Percentiles rank a stretch among this genome's conserved stretches.
These are phyloP conservation scores for Pogoniulus pusillus DNA, from an alignment of 2,797 vertebrate species.

Conservation along the genomic window DNA sequence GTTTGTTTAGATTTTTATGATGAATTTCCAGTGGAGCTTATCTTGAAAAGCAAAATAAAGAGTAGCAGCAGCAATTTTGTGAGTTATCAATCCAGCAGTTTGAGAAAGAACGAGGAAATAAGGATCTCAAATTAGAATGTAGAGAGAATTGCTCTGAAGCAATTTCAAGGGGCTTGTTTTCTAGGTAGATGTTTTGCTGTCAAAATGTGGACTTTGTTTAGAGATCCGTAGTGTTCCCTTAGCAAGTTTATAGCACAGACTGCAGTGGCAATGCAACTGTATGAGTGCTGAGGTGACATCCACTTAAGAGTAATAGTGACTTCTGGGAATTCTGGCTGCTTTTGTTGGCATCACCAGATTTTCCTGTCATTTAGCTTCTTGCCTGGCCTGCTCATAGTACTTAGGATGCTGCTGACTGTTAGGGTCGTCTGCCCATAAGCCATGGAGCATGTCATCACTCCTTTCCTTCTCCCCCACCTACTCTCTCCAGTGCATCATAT, in stretches of 20 bases:
- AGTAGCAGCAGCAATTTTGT: background rate
- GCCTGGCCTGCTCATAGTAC: background rate
- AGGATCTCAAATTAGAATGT: background rate
- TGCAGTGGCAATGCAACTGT: background rate
- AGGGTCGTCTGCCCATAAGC: background rate
- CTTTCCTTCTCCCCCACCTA: background rate
- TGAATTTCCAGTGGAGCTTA: background rate
- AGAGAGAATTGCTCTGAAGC: background rate
- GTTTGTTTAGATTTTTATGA: background rate
- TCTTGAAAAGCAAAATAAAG: background rate
- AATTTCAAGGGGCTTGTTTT: background rate
- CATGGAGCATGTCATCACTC: background rate
- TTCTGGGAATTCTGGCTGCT: background rate
- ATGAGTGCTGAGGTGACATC: background rate
- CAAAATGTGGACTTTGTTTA: background rate
- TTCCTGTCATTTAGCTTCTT: background rate
- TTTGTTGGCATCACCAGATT: background rate
- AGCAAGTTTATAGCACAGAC: background rate
- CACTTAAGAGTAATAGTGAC: background rate
- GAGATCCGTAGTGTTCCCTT: background rate
- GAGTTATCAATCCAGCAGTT: background rate
- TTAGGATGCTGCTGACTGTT: background rate
- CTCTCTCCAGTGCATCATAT: accelerated
- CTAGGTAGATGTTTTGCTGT: background rate
- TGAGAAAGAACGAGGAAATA: background rate